Evolutionary conservation across 2,113 vertebrate genomes (phyloP).

Genomic region (Micronycteris hirsuta): DNA sequence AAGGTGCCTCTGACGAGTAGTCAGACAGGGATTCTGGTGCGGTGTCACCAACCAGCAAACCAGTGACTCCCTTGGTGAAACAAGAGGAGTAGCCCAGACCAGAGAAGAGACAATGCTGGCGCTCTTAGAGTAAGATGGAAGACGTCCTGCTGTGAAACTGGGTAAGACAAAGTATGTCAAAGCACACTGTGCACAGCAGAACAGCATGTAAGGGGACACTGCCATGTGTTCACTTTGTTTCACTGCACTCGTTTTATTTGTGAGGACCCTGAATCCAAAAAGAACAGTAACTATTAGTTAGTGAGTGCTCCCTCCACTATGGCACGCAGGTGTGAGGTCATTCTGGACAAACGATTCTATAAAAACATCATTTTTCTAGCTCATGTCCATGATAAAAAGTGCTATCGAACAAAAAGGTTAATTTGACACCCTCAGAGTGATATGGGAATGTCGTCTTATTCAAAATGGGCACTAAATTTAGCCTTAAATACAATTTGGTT

Average conservation of each 20-base stretch:
- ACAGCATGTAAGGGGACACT: neutral
- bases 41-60: neutral
- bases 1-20: conserved; percentile 4
- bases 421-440: neutral
- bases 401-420: conserved; percentile 12
- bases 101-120: neutral
- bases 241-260: neutral
- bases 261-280: neutral
- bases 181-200: neutral
- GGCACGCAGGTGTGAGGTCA: neutral
- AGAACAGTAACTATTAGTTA: neutral
- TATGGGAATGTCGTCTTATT: conserved; percentile 30
- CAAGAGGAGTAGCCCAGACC: neutral
- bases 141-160: neutral
- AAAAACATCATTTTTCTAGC: conserved; percentile 39
- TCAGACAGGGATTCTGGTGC: neutral
- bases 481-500: conserved; percentile 30
- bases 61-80: neutral
- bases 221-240: neutral
- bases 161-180: neutral
- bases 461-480: conserved; percentile 12
- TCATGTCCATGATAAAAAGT: conserved; percentile 23
- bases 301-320: neutral
- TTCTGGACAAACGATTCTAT: neutral
- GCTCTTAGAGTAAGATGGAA: neutral